Percentiles rank a stretch among this genome's conserved stretches.
These are phyloP conservation scores for Scolopax mira DNA, from an alignment of 2,113 vertebrate genomes.

Conservation along the genomic window DNA sequence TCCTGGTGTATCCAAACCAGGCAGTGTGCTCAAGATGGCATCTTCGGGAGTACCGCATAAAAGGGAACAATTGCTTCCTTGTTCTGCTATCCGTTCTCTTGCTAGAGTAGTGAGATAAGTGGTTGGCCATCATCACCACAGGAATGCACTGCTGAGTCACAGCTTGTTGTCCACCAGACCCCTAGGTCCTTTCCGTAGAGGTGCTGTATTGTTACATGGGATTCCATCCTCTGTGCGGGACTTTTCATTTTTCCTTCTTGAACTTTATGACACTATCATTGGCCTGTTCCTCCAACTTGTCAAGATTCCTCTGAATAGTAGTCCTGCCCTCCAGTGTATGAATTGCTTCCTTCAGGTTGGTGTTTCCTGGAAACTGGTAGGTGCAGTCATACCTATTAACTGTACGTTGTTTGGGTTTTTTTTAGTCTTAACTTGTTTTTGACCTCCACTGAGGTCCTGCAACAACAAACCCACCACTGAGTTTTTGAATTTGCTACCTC, in stretches of 20 bases:
- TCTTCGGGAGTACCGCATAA: neutral
- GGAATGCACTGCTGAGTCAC: neutral
- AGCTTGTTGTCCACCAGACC: neutral
- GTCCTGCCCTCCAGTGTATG: neutral
- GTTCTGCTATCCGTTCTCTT: rapidly evolving
- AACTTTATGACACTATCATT: neutral
- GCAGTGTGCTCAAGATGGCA: neutral
- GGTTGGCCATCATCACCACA: neutral
- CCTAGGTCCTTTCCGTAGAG: neutral
- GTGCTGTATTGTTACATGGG: neutral
- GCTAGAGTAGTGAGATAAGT: neutral
- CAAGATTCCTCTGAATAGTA: neutral
- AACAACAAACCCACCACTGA: neutral
- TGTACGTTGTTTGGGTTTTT: neutral
- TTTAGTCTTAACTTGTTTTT: neutral
- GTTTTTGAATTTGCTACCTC: neutral
- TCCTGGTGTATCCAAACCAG: neutral
- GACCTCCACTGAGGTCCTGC: neutral
- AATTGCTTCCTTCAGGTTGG: neutral
- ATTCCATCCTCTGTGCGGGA: neutral
- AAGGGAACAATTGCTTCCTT: neutral
- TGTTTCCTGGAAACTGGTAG: neutral
- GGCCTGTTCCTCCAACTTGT: neutral
- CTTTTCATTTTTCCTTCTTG: neutral
- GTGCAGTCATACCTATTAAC: neutral